These are phyloP conservation scores for Harpagus bidentatus DNA, from an alignment of 2,113 vertebrate species.

Conservation along the genomic window DNA sequence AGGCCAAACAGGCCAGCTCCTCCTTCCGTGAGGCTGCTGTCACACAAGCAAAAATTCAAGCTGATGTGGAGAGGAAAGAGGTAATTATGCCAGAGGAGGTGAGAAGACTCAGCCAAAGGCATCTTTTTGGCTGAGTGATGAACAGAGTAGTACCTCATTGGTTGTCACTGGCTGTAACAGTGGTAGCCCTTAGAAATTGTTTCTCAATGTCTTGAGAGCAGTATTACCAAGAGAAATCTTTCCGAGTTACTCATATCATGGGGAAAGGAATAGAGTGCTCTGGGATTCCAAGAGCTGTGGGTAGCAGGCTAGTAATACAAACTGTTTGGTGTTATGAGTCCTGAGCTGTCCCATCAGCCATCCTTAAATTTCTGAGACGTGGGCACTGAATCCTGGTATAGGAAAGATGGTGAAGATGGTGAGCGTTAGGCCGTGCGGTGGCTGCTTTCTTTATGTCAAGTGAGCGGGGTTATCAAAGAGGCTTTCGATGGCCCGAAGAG, in stretches of 20 bases:
- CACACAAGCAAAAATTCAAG: conserved; percentile 74
- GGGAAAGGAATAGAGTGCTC: background rate
- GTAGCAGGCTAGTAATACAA: background rate
- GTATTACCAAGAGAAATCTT: background rate
- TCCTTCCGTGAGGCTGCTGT: conserved; percentile 60
- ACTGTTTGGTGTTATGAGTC: background rate
- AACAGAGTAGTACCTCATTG: background rate
- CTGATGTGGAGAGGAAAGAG: conserved; percentile 82
- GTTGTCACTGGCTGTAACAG: background rate
- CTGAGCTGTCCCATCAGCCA: background rate
- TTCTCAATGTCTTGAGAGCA: background rate
- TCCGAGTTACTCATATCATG: background rate
- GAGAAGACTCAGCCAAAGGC: background rate
- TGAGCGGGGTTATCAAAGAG: background rate
- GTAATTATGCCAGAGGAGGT: conserved; percentile 58
- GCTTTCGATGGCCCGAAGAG: background rate
- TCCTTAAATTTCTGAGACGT: background rate
- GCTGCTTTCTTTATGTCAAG: background rate
- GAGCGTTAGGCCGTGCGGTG: background rate
- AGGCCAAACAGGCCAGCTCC: conserved; percentile 85
- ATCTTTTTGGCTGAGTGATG: background rate
- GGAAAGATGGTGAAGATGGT: background rate
- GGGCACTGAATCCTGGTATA: background rate
- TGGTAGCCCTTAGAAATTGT: background rate
- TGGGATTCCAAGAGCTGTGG: background rate